Percentiles rank a stretch among this genome's conserved stretches.
These are phyloP conservation scores for Megaceryle torquata DNA, from an alignment of 2,113 vertebrate genomes.

Conservation along the genomic window DNA sequence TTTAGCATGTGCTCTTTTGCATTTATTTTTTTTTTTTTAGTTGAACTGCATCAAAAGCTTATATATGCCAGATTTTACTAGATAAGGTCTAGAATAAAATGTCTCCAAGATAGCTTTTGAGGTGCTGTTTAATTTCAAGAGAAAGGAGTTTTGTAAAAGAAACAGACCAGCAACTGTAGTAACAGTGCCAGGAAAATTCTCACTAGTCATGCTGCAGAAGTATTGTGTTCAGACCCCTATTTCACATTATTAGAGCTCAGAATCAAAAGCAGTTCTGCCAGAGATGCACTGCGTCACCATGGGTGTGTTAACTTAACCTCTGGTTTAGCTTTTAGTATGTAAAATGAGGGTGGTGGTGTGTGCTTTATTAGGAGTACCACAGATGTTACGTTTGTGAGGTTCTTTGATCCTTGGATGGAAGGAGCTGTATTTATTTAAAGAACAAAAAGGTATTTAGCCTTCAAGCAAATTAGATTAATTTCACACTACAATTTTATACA, in stretches of 20 bases:
- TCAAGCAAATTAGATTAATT: background rate
- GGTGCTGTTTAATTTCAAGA: background rate
- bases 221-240: background rate
- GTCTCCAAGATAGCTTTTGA: background rate
- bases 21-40: background rate
- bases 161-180: accelerated
- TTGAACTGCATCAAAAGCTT: background rate
- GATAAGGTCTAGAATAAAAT: background rate
- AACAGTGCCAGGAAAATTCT: slow-evolving; percentile 29
- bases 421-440: slow-evolving; percentile 12
- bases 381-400: background rate
- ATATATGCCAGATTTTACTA: background rate
- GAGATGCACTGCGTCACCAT: background rate
- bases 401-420: slow-evolving; percentile 10
- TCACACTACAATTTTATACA: background rate
- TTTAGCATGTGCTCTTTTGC: background rate
- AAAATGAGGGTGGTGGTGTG: background rate
- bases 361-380: background rate
- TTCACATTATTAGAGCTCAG: background rate
- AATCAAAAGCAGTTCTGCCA: background rate
- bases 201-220: slow-evolving; percentile 47
- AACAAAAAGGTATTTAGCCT: slow-evolving; percentile 4
- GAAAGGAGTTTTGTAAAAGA: background rate
- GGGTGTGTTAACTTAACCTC: background rate
- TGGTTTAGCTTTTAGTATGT: background rate